Conservation (phyloP, 2,113 vertebrate genomes). For the Stigmatopora nigra region DNA sequence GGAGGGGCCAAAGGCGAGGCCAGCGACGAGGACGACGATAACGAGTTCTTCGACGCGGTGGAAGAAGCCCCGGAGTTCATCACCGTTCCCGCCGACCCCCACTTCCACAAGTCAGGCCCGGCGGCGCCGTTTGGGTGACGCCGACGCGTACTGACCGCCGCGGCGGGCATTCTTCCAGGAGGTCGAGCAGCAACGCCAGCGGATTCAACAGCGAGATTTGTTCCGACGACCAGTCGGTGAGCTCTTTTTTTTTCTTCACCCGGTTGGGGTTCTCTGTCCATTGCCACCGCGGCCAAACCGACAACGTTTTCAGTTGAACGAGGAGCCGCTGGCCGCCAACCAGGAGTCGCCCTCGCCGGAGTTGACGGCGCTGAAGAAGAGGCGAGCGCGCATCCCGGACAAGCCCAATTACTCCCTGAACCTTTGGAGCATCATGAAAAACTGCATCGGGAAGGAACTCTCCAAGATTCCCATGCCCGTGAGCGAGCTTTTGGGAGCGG, state of each 20-base stretch:
- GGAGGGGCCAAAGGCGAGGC: slow-evolving; percentile 79
- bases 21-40: slow-evolving; percentile 91
- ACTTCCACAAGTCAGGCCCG: slow-evolving; percentile 82
- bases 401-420: slow-evolving; percentile 95
- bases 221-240: slow-evolving; percentile 86
- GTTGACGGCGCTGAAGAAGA: slow-evolving; percentile 71
- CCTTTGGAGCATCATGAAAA: slow-evolving; percentile 96
- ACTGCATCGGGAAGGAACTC: slow-evolving; percentile 92
- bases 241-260: slow-evolving; percentile 15
- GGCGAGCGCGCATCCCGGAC: slow-evolving; percentile 82
- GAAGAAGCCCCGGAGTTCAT: slow-evolving; percentile 86
- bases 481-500: slow-evolving; percentile 40
- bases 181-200: slow-evolving; percentile 91
- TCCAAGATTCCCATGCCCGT: slow-evolving; percentile 96
- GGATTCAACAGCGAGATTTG: slow-evolving; percentile 91
- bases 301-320: slow-evolving; percentile 80
- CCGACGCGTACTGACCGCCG: too few species aligned
- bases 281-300: too few species aligned
- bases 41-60: slow-evolving; percentile 88
- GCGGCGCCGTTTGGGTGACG: neutral
- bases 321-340: slow-evolving; percentile 71
- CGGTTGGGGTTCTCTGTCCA: too few species aligned
- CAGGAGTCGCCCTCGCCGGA: slow-evolving; percentile 69
- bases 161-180: slow-evolving; percentile 62
- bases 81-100: slow-evolving; percentile 78